A percentile compares a stretch with the other conserved stretches of the same genome.
phyloP scores from a whole-genome alignment of 2,888 invertebrate genomes.

The Folsomia candida region DNA sequence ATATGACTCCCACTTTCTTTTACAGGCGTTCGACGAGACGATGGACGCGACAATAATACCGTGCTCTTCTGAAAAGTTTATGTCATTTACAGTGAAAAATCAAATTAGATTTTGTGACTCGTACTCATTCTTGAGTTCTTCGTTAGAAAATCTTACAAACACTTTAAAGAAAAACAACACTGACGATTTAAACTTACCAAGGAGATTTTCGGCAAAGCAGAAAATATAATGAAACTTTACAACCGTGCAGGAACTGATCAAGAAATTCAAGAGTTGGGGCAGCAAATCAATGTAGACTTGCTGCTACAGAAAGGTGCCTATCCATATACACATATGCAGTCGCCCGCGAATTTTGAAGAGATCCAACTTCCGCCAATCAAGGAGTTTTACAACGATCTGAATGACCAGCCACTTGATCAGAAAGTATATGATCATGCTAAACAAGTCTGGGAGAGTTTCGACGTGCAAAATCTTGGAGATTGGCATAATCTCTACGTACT shows the following conservation, averaged over 20 bases:
- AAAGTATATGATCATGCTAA: no score
- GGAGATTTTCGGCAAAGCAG: constrained; percentile 4
- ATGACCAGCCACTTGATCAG: no score
- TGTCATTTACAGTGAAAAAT: no score
- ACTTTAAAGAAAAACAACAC: no score
- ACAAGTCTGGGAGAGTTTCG: no score
- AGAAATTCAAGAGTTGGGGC: no score
- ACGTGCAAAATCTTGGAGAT: not conserved
- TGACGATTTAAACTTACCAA: constrained; percentile 17
- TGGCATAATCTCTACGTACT: not conserved
- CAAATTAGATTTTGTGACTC: not conserved
- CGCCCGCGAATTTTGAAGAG: not conserved
- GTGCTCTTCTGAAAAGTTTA: not conserved
- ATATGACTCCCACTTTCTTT: constrained; percentile 19
- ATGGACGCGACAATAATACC: not conserved
- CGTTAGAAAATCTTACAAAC: no score
- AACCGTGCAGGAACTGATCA: no score
- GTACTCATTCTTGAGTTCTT: not conserved
- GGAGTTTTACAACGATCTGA: no score
- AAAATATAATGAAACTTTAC: not conserved
- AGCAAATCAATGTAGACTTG: not conserved
- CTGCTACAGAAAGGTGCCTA: no score
- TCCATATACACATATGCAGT: no score
- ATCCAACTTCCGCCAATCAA: not conserved
- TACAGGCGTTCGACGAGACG: constrained; percentile 10